Evolutionary conservation across 2,797 vertebrate species (phyloP), one percentile per base, ranked within the genome.

Genomic region (Rhynchonycteris naso): DNA sequence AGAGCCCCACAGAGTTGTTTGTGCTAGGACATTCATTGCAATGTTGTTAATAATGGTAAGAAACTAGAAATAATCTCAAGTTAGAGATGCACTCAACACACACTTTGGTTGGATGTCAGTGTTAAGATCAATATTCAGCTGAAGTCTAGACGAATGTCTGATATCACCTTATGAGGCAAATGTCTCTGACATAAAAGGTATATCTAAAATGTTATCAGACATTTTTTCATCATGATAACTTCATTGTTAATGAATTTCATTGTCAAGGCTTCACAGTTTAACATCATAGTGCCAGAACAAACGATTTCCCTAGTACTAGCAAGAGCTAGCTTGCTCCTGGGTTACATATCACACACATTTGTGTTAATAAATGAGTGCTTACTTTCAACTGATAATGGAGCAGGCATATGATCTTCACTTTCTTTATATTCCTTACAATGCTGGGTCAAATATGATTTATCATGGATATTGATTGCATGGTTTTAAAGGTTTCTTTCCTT

Each of bases 31-130:
- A 38, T 13, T 88, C 85, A 61, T 61, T 18, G 19, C 85, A 66
- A 33, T 71, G 92, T 71, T 93, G 87, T 94, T 96, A 96, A 95
- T 93, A 96, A 95, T 75, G 96, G 74, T 28, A 78, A 78, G 88
- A 90, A 65, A 54, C 22, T 88, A 79, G 90, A 93, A 95, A 74
- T 66, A 56, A 90, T 35, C 69, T 93, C 13, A 95, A 96, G 78
- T 92, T 81, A 90, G 90, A 85, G 63, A 38, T 5, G 75, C 5
- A 68, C 26, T 56, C 74, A 43, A 33, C 75, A 74, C 33, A 66
- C 74, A 76, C 66, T 63, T 83, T 33, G 74, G 93, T 52, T 28
- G n/a, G n/a, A 24, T 1, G 88, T 88, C 94, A 95, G 65, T 65
- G 59, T 59, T 66, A 74, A 47, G 58, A 43, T 89, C 43, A 3